Evolutionary conservation across 2,113 vertebrate genomes (phyloP), one percentile per base, ranked within the genome.

Genomic region (Tautogolabrus adspersus): DNA sequence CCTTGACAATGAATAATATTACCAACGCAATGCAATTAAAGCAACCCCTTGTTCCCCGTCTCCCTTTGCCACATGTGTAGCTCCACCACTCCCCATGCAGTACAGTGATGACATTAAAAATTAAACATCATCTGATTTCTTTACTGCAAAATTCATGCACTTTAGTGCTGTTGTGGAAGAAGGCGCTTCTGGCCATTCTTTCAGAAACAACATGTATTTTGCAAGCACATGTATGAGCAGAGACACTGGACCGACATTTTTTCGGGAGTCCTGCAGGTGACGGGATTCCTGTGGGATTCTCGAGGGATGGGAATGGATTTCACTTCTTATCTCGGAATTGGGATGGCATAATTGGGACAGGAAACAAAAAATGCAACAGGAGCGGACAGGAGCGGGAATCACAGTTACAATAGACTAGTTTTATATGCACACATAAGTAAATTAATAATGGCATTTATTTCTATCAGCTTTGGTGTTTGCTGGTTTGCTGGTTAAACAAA

Each of bases 1-100:
- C 88, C 81, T 90, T 88, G 89, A 90, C 89, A 88, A 89, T 89
- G 92, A 93, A 85, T 87, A 88, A 89, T 90, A 90, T 87, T 84
- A 88, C 71, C 67, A 77, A 87, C 75, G 84, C 86, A 83, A 89
- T 83, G 81, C 77, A 91, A 90, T 91, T 90, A 90, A 89, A 88
- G 81, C 71, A 61, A 76, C 54, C 66, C 76, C 83, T 61, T 77
- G 77, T 77, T 85, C 83, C 67, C 52, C 8, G 8, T 72, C 76
- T 89, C 74, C 69, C 78, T 75, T 68, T 67, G 44, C 79, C 87
- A 86, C 88, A 82, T 56, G 72, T 72, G 80, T 70, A 21, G 42
- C 69, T 72, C 70, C 78, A 62, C 61, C 42, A 40, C 26, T 34
- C 72, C 72, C 82, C 78, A 46, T 51, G 79, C 80, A 66, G 61